Evolutionary conservation across 1,140 invertebrate genomes (phyloP).

Genomic region (Phthorimaea operculella): DNA sequence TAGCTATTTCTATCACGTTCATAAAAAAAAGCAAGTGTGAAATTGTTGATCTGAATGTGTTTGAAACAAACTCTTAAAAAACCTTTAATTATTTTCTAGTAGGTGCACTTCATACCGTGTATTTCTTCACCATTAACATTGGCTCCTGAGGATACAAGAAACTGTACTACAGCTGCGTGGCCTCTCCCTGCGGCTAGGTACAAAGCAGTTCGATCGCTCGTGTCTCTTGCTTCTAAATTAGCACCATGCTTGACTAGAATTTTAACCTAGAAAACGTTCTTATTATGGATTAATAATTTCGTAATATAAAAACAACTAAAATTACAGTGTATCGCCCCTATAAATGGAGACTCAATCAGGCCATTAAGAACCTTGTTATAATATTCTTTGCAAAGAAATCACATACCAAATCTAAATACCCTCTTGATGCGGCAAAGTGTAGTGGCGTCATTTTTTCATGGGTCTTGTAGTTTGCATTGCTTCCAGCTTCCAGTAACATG

Average conservation of each 20-base stretch:
- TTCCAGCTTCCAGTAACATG: constrained; percentile 37
- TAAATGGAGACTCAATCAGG: too few species aligned
- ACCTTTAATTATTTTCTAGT: too few species aligned
- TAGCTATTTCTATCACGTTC: too few species aligned
- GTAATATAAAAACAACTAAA: too few species aligned
- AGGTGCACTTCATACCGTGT: too few species aligned
- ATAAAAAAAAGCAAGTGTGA: too few species aligned
- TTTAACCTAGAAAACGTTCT: constrained; percentile 35
- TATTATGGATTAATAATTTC: too few species aligned
- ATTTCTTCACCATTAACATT: constrained; percentile 83
- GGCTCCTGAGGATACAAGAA: constrained; percentile 71
- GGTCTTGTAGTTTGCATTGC: constrained; percentile 54
- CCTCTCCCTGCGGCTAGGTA: constrained; percentile 46
- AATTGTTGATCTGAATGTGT: too few species aligned
- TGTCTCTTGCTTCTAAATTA: constrained; percentile 50
- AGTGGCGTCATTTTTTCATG: constrained; percentile 58
- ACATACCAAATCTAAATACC: constrained; percentile 48
- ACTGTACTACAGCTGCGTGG: constrained; percentile 47
- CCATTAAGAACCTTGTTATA: too few species aligned
- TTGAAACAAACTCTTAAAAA: too few species aligned
- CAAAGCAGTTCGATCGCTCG: constrained; percentile 49
- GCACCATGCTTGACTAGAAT: constrained; percentile 47
- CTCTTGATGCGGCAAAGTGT: constrained; percentile 55
- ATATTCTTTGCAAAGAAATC: constrained; percentile 3
- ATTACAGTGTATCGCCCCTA: too few species aligned